A percentile compares a stretch with the other conserved stretches of the same genome.
phyloP scores from a whole-genome alignment of 2,888 invertebrate species.

The Sympetrum striolatum region DNA sequence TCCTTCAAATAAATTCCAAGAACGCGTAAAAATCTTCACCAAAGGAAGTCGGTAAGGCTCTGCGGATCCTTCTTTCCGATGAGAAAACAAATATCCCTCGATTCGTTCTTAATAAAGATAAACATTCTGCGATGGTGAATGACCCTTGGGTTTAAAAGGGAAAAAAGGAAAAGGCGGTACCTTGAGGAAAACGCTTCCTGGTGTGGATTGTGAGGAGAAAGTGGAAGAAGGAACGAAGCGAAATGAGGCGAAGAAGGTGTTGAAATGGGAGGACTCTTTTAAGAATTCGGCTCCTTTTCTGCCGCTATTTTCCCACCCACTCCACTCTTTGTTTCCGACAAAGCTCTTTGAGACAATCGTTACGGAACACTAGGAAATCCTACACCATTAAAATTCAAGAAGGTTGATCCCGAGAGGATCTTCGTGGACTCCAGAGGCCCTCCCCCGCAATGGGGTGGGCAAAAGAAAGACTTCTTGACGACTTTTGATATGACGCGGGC shows the following conservation, averaged over 20 bases:
- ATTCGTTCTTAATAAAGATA: too few relatives aligned
- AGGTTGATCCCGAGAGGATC: conserved; percentile 11
- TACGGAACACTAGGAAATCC: conserved; percentile 36
- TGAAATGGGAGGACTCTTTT: neutral
- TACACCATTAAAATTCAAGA: conserved; percentile 44
- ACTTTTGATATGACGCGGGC: neutral
- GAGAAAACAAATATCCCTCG: too few relatives aligned
- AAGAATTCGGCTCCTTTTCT: neutral
- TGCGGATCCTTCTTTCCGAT: too few relatives aligned
- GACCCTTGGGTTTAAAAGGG: too few relatives aligned
- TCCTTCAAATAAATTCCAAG: too few relatives aligned
- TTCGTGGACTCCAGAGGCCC: neutral
- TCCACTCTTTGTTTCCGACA: conserved; percentile 19
- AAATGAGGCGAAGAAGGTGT: neutral
- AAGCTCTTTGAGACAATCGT: conserved; percentile 32
- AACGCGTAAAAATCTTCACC: too few relatives aligned
- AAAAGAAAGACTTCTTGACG: neutral
- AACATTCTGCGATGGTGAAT: too few relatives aligned
- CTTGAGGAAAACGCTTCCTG: neutral
- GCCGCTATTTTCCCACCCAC: neutral
- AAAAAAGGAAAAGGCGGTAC: neutral
- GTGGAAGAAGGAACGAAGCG: neutral
- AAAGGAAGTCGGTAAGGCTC: too few relatives aligned
- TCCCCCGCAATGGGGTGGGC: neutral
- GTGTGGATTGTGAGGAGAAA: neutral